phyloP scores from a whole-genome alignment of 2,113 vertebrate genomes.

The Paratilapia polleni region DNA sequence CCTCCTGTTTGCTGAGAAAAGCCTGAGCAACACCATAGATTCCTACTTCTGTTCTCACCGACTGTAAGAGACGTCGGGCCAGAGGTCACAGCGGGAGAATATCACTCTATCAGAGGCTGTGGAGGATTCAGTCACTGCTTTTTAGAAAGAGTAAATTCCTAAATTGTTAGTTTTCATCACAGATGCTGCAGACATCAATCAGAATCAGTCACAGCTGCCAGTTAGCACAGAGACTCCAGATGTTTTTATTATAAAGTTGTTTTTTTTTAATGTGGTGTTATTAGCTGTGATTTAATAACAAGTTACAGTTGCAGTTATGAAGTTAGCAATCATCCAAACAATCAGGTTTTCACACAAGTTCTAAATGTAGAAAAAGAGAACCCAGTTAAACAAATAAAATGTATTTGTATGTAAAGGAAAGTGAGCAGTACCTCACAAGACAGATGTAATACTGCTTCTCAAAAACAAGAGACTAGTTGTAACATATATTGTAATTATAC shows the following conservation, averaged over 20 bases:
- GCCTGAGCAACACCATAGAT: neutral
- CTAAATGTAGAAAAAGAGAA: neutral
- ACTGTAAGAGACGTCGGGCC: neutral
- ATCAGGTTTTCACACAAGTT: neutral
- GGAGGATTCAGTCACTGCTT: neutral
- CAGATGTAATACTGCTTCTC: no score
- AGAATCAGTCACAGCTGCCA: neutral
- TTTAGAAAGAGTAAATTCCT: neutral
- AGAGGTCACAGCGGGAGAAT: neutral
- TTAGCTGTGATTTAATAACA: neutral
- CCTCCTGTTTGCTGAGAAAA: slow-evolving; percentile 12
- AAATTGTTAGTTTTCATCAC: neutral
- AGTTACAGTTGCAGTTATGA: neutral
- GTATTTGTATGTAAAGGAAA: no score
- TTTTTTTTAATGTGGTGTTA: neutral
- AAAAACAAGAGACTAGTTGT: no score
- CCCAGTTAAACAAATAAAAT: no score
- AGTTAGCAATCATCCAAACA: neutral
- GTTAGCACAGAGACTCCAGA: neutral
- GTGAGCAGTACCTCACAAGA: no score
- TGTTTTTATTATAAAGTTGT: neutral
- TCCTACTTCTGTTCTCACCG: slow-evolving; percentile 12
- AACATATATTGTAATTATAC: no score
- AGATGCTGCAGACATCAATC: neutral
- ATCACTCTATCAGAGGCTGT: neutral